These are phyloP conservation scores for silkworm (Bombyx mori) DNA, from an alignment of 1,140 invertebrate species.

Conservation along the genomic window ASM3026992v2 NC_085111.1:14173001-14173500, in stretches of 20 bases:
- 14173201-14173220: slow-evolving; percentile 71
- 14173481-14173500: slow-evolving; percentile 58
- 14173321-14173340: slow-evolving; percentile 18
- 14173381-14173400: slow-evolving; percentile 33
- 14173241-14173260: slow-evolving; percentile 71
- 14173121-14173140: slow-evolving; percentile 21
- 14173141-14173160: slow-evolving; percentile 16
- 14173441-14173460: slow-evolving; percentile 54
- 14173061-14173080: slow-evolving; percentile 28
- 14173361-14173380: slow-evolving; percentile 36
- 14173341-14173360: slow-evolving; percentile 9
- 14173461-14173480: slow-evolving; percentile 51
- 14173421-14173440: slow-evolving; percentile 51
- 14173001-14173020: slow-evolving; percentile 1
- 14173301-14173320: slow-evolving; percentile 61
- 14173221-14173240: slow-evolving; percentile 72
- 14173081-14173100: slow-evolving; percentile 10
- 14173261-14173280: slow-evolving; percentile 59
- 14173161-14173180: slow-evolving; percentile 22
- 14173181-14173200: slow-evolving; percentile 73
- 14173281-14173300: slow-evolving; percentile 62
- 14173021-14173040: slow-evolving; percentile 9
- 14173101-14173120: slow-evolving; percentile 39
- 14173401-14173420: slow-evolving; percentile 56
- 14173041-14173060: slow-evolving; percentile 28